Base-by-base conservation (phyloP, 2,797 vertebrate genomes). In the Gila robusta region DNA sequence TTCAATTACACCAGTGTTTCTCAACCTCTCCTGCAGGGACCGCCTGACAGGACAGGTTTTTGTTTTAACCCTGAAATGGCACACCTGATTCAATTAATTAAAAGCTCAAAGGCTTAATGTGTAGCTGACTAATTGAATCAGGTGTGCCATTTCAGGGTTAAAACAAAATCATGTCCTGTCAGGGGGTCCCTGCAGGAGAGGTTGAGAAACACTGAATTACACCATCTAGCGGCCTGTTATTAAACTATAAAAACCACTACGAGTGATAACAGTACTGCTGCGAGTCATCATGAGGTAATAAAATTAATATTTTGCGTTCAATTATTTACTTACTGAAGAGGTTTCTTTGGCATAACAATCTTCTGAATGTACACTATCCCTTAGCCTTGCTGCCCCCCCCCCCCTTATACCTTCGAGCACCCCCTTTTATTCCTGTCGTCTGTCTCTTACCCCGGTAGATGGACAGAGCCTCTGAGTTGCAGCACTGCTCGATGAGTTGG, bases 401-500 rank as follows among this genome's bases (percentile, higher is more conserved):
- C 59, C 32, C 32, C 5, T 28, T 64, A 64, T 28, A 64, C 2
- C n/a, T 64, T 28, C 0, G 2, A 28, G n/a, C 59, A 1, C 59
- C n/a, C n/a, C n/a, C 2, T 3, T 35, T 37, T 62, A 23, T 6
- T 41, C 37, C 26, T 59, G 35, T 56, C 17, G 37, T 62, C 21
- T 74, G 37, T 67, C 28, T 84, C 95, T 0, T 94, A 97, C 97
- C 98, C 92, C 98, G 96, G 94, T 97, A 98, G 91, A 98, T 94
- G 0, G 98, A 96, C 92, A 99, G 95, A 0, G 97, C 97, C 93
- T 99, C 98, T 0, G 98, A 97, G 64, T 97, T 98, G 90, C 96
- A 96, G 93, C 98, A 99, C 92, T 99, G 98, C 90, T 99, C 98
- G 0, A 99, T 97, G 79, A 99, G 97, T 85, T 99, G 98, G 91